Base-by-base conservation (phyloP, 2,888 invertebrate genomes). In the Parnassius orleans region DNA sequence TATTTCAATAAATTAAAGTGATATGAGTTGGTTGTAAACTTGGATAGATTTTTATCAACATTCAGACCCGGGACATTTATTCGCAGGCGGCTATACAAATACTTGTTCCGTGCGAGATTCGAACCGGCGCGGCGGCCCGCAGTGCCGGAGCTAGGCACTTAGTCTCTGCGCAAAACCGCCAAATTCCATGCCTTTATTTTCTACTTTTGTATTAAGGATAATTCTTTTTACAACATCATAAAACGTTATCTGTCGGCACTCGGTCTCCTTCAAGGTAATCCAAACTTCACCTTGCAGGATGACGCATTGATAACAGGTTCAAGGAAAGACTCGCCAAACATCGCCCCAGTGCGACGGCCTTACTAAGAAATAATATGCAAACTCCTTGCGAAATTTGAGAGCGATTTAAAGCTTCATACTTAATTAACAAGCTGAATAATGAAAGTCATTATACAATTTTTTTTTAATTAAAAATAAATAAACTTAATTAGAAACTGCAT, bases 191-290 rank as follows among this genome's bases (percentile, higher is more conserved):
- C 42, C 15, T 46, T 52, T n/a, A 14, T 7, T 54, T 19, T 14
- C 11, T 15, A n/a, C 10, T 15, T 14, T 10, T 11, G 44, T 55
- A 9, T 55, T 61, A 44, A 55, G 60, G 55, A 61, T 51, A 54
- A 55, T 51, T 19, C n/a, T 47, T 61, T 19, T 46, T 24, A 51
- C 19, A 55, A 44, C 51, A 48, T 61, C 55, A 46, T 55, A 55
- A 50, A 60, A 44, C 50, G 43, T 50, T 51, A 51, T 60, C 60
- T 5, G 60, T n/a, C n/a, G 14, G 14, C 44, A 9, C 42, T 51
- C 51, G 41, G 48, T 48, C 41, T 10, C 47, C n/a, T 48, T 47
- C 54, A 51, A 55, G 60, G 50, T 33, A 24, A 48, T 33, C 60
- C 11, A 2, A 19, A 19, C 57, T 50, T 55, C 11, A 51, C 60